Evolutionary conservation across 2,113 vertebrate species (phyloP), one percentile per base, ranked within the genome.

Genomic region (Rhabdornis inornatus): DNA sequence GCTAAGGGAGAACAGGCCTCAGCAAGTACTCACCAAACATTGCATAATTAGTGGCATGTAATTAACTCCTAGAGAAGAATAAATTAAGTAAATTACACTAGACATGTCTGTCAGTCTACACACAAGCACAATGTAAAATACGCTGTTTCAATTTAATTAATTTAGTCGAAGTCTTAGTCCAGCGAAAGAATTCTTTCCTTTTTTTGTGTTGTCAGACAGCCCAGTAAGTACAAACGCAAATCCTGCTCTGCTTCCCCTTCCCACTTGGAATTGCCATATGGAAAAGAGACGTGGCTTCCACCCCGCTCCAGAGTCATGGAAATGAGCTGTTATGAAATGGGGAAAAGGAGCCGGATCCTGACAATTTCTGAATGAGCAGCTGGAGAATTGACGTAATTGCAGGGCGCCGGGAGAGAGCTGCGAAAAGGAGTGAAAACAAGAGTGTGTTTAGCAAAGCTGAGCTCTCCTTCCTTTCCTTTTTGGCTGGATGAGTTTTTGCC

Each of bases 341-440:
- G 75, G 14, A 83, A 55, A 83, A 78, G 68, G 61, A 90, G 24
- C 85, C 1, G 61, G 18, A 17, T 89, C 91, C 91, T 53, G 80
- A 74, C 77, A 21, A 20, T 72, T 78, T 33, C 78, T 87, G 74
- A 95, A 92, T 42, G 85, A 96, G 90, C 95, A 93, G 92, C 95
- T 92, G 66, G 94, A 91, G 92, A 33, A 95, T 30, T 87, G 91
- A 92, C 49, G 81, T 85, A 83, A 92, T 71, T n/a, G 79, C 66
- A 24, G 55, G 64, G 92, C 45, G 59, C 80, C 42, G 13, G 63
- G 69, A 82, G 64, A 80, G 70, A 89, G 89, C 60, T 0, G 63
- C 23, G 65, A 39, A 70, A 52, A 61, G 6, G 63, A 87, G 80
- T 60, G 1, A 57, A 92, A 93, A 42, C 70, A 35, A 28, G 50